phyloP scores from a whole-genome alignment of 2,113 vertebrate genomes.

The human (Homo sapiens) region GRCh38 chr2:228052501-228053000 shows the following conservation, averaged over 20 bases:
- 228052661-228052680: not conserved
- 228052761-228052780: not conserved
- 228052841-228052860: not conserved
- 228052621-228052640: not conserved
- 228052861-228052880: not conserved
- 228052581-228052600: not conserved
- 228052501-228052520: not conserved
- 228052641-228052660: not conserved
- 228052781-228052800: not conserved
- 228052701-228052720: not conserved
- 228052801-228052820: not conserved
- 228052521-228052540: not conserved
- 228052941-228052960: not conserved
- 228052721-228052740: not conserved
- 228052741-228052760: not conserved
- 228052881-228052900: not conserved
- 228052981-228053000: not conserved
- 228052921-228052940: not conserved
- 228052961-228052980: not conserved
- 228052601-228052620: not conserved
- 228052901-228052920: not conserved
- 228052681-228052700: not conserved
- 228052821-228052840: not conserved
- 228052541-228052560: not conserved
- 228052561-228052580: not conserved